Conservation (phyloP, 1,140 invertebrate species). For the Aphis gossypii region DNA sequence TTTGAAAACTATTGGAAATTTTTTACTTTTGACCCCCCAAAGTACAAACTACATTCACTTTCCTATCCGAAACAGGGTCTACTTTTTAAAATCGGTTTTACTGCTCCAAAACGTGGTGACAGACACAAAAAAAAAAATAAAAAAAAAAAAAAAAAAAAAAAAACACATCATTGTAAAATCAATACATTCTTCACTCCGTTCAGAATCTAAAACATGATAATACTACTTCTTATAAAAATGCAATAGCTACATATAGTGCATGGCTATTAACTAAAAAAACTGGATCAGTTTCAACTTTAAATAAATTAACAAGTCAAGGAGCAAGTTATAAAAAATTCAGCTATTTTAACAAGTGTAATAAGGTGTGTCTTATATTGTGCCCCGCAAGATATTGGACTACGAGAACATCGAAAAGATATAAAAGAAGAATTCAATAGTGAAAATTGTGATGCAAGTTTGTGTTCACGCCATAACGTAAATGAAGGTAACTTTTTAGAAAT, state of each 20-base stretch:
- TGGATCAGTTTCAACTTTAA: neutral
- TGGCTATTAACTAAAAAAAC: neutral
- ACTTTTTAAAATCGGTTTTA: too few species aligned
- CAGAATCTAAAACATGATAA: too few species aligned
- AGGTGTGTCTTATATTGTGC: neutral
- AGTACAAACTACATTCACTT: too few species aligned
- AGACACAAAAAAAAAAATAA: too few species aligned
- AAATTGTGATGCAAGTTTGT: conserved; percentile 10
- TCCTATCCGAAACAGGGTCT: too few species aligned
- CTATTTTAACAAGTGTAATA: neutral
- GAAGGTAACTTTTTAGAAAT: conserved; percentile 24
- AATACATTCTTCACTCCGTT: too few species aligned
- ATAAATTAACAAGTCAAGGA: neutral
- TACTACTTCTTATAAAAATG: neutral
- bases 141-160: too few species aligned
- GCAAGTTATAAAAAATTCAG: neutral
- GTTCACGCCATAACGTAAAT: neutral
- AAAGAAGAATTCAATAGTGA: neutral
- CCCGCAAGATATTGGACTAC: neutral
- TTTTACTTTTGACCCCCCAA: too few species aligned
- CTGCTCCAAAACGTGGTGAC: too few species aligned
- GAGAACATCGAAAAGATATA: neutral
- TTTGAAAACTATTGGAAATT: too few species aligned
- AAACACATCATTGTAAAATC: too few species aligned
- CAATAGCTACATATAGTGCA: neutral